These are phyloP conservation scores for Gymnoscelis rufifasciata DNA, from an alignment of 2,888 invertebrate species.

Conservation along the genomic window DNA sequence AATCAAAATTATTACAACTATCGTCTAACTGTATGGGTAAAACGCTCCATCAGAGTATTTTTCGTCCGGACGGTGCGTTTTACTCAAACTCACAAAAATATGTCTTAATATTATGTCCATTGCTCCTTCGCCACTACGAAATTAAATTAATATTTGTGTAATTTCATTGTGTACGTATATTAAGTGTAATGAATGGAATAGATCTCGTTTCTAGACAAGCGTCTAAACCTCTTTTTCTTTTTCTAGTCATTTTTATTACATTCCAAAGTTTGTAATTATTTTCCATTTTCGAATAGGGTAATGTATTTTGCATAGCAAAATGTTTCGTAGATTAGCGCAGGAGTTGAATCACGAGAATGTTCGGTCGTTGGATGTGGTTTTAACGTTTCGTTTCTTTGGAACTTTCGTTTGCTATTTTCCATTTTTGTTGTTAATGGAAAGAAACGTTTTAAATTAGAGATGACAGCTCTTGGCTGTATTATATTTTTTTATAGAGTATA, in stretches of 20 bases:
- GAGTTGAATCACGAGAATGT: constrained; percentile 49
- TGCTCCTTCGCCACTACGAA: constrained; percentile 34
- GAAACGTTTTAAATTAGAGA: constrained; percentile 67
- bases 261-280: constrained; percentile 70
- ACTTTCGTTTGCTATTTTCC: constrained; percentile 38
- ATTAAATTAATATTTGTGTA: constrained; percentile 32
- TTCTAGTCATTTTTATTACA: constrained; percentile 76
- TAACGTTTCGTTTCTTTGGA: constrained; percentile 48
- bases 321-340: constrained; percentile 32
- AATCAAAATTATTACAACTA: constrained; percentile 42
- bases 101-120: constrained; percentile 36
- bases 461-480: constrained; percentile 65
- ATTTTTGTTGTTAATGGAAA: constrained; percentile 55
- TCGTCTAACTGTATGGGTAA: constrained; percentile 43
- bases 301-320: constrained; percentile 78
- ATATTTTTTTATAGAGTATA: constrained; percentile 77
- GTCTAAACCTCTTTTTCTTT: constrained; percentile 45
- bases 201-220: constrained; percentile 56
- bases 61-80: constrained; percentile 40
- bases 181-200: constrained; percentile 41
- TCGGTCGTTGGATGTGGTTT: constrained; percentile 46
- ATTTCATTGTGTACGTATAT: constrained; percentile 33
- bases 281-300: constrained; percentile 57
- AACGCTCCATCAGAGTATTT: constrained; percentile 39
- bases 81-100: constrained; percentile 29